phyloP scores from a whole-genome alignment of 2,113 vertebrate genomes.

The Nesoenas mayeri region DNA sequence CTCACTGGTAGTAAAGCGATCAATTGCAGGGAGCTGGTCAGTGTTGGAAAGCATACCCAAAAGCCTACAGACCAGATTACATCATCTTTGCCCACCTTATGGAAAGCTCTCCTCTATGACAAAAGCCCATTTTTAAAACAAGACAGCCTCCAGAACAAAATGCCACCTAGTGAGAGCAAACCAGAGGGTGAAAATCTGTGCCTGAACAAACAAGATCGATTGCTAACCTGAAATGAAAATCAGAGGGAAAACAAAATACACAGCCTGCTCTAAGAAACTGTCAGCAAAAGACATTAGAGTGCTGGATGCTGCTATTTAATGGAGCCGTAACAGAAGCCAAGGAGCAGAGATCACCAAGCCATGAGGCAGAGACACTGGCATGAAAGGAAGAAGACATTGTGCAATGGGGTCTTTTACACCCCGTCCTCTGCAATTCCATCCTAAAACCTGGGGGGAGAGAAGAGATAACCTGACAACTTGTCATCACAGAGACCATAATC shows the following conservation, averaged over 20 bases:
- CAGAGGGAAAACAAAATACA: neutral
- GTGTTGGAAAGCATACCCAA: neutral
- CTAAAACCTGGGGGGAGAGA: neutral
- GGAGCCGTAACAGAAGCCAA: neutral
- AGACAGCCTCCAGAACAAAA: neutral
- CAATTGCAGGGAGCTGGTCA: neutral
- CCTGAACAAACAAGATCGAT: neutral
- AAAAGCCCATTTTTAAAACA: neutral
- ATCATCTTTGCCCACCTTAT: neutral
- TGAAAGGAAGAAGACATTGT: neutral
- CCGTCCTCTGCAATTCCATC: neutral
- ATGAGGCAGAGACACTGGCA: fast-evolving
- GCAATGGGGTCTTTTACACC: neutral
- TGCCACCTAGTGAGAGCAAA: neutral
- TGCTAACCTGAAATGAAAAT: neutral
- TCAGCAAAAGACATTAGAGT: neutral
- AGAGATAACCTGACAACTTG: neutral
- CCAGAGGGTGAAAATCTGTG: neutral
- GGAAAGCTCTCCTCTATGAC: neutral
- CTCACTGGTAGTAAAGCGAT: neutral
- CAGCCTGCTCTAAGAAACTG: neutral
- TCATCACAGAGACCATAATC: neutral
- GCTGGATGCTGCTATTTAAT: neutral
- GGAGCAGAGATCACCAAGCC: neutral
- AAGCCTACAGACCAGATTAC: neutral